Percentiles rank a stretch among this genome's conserved stretches.
These are phyloP conservation scores for Varroa destructor DNA, from an alignment of 1,140 invertebrate species.

Conservation along the genomic window DNA sequence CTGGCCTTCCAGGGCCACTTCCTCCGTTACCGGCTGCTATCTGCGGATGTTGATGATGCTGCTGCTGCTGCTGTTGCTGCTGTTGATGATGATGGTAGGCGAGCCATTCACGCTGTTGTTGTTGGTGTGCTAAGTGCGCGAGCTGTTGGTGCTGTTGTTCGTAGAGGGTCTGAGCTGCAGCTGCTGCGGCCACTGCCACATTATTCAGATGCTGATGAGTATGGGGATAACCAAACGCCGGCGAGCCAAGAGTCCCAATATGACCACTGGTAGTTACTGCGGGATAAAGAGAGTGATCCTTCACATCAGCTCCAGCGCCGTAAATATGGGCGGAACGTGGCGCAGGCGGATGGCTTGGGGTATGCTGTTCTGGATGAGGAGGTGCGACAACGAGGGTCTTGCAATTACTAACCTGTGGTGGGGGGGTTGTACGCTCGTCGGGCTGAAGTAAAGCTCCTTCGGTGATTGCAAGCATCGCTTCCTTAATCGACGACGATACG, in stretches of 20 bases:
- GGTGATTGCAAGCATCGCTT: slow-evolving; percentile 21
- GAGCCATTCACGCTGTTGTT: slow-evolving; percentile 18
- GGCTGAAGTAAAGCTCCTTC: background rate
- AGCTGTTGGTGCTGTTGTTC: background rate
- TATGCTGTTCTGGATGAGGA: no score
- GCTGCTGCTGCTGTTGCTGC: slow-evolving; percentile 14
- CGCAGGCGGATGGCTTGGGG: no score
- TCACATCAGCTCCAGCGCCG: no score
- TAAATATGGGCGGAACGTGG: no score
- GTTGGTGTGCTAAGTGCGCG: background rate
- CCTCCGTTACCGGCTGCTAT: background rate
- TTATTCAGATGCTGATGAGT: no score
- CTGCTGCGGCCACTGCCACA: background rate
- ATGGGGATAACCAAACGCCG: background rate
- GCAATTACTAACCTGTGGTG: no score
- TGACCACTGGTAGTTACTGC: background rate
- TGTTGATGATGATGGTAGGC: slow-evolving; percentile 23
- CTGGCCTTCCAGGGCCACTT: background rate
- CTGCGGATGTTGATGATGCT: slow-evolving; percentile 7
- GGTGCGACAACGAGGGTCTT: no score
- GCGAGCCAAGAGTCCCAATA: background rate
- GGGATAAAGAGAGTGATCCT: no score
- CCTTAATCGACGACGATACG: slow-evolving; percentile 23
- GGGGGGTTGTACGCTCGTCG: background rate
- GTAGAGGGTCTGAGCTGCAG: slow-evolving; percentile 1